Evolutionary conservation across 2,888 invertebrate species (phyloP).

Genomic region (Osedax frankpressi): DNA sequence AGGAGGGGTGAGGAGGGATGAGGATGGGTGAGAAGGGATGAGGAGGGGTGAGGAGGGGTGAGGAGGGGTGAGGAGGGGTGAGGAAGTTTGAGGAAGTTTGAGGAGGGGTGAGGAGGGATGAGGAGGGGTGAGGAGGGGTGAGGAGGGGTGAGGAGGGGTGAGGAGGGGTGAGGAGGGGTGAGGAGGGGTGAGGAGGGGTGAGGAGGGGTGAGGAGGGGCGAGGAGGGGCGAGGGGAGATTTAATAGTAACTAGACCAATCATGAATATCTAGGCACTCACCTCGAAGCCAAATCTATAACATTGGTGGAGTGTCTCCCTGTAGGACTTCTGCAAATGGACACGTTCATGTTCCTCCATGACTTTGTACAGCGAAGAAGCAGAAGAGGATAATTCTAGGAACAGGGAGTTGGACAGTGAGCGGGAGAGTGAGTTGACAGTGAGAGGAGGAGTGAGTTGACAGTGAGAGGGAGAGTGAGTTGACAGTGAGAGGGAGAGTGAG

Average conservation of each 20-base stretch:
- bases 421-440: no score
- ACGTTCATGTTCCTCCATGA: conserved; percentile 53
- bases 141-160: conserved; percentile 46
- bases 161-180: conserved; percentile 28
- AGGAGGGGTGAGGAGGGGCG: neutral
- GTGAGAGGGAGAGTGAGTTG: no score
- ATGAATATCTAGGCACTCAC: conserved; percentile 27
- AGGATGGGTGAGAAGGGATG: neutral
- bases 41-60: neutral
- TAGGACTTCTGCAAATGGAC: conserved; percentile 55
- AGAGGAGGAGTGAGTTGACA: no score
- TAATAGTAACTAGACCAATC: neutral
- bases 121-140: neutral
- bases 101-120: conserved; percentile 48
- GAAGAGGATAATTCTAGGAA: neutral
- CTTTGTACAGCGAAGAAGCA: conserved; percentile 23
- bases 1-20: neutral
- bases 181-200: neutral
- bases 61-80: neutral
- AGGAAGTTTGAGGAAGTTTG: no score
- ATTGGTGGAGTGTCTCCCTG: conserved; percentile 68
- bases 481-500: no score
- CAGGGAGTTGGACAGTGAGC: no score
- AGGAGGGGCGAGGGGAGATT: neutral
- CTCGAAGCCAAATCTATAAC: conserved; percentile 80